These are phyloP conservation scores for Paramormyrops hopkinsi DNA, from an alignment of 2,797 vertebrate species.

Conservation along the genomic window DNA sequence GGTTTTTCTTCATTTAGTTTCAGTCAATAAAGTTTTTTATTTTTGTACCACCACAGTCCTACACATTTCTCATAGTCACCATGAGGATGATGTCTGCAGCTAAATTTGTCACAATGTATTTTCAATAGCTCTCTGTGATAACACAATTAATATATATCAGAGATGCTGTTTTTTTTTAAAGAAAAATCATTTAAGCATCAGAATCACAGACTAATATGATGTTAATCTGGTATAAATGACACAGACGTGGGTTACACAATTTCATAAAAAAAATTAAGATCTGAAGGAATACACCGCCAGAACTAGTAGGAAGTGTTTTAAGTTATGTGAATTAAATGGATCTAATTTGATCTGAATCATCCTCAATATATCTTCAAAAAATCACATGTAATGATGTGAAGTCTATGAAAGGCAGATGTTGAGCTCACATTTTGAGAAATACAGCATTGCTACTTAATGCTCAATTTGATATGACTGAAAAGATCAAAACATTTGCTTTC, in stretches of 20 bases:
- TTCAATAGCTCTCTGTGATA: not conserved
- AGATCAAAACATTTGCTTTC: conserved; percentile 7
- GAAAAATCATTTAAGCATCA: not conserved
- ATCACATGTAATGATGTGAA: not conserved
- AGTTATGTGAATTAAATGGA: not conserved
- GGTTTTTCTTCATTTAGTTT: not conserved
- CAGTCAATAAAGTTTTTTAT: not conserved
- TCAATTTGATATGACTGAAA: not conserved
- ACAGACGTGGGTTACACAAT: not conserved
- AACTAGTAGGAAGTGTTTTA: not conserved
- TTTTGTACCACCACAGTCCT: not conserved
- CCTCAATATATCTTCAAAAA: not conserved
- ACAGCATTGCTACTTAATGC: no score
- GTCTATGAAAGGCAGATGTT: not conserved
- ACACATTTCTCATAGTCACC: not conserved
- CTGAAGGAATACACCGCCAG: not conserved
- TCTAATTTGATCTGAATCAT: not conserved
- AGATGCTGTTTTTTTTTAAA: not conserved
- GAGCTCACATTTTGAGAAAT: not conserved
- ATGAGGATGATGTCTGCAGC: not conserved
- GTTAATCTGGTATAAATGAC: not conserved
- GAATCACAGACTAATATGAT: not conserved
- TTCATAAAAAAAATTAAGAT: not conserved
- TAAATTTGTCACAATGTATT: not conserved
- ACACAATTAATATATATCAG: not conserved